Base-by-base conservation (phyloP, 2,113 vertebrate genomes). In the Epinephelus cyanopodus region DNA sequence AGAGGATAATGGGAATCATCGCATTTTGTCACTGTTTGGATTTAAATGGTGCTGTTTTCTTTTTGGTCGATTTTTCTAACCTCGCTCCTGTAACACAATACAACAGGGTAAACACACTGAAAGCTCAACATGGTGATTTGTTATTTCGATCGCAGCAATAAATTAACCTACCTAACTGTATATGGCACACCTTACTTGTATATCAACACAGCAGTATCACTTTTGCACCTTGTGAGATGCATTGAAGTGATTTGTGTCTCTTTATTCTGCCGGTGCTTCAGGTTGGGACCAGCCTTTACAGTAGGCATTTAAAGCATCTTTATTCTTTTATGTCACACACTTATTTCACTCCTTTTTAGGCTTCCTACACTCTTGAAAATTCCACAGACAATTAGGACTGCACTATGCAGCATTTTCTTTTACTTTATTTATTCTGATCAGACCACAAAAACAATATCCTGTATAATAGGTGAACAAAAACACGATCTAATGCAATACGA, bases 1-100 rank as follows among this genome's bases (percentile, higher is more conserved):
- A 57, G 53, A 45, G 48, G 82, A 72, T 52, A 53, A 66, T 60
- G 71, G 57, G 25, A 69, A 52, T 27, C 54, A 33, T 79, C 57
- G 48, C 33, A 68, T 72, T 58, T 65, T 66, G 17, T 58, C 17
- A 65, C 17, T 79, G 42, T 62, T 63, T 62, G 57, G 74, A 64
- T 77, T 29, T 10, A 60, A 42, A 12, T 11, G 47, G 15, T 23
- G 2, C 37, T 39, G 29, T 52, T 42, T 65, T 29, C 60, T 13
- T 64, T 29, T 69, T 23, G 39, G 18, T 63, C 18, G 4, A 27
- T 65, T 80, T 82, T 42, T 18, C 2, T n/a, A 21, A 50, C 21
- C 2, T 25, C 27, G 45, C 0, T 1, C 50, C 39, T 48, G 21
- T 25, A 60, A 61, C 50, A 47, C 17, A 64, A 17, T 23, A 25